Evolutionary conservation across 2,888 invertebrate species (phyloP).

Genomic region (Nysson spinosus): DNA sequence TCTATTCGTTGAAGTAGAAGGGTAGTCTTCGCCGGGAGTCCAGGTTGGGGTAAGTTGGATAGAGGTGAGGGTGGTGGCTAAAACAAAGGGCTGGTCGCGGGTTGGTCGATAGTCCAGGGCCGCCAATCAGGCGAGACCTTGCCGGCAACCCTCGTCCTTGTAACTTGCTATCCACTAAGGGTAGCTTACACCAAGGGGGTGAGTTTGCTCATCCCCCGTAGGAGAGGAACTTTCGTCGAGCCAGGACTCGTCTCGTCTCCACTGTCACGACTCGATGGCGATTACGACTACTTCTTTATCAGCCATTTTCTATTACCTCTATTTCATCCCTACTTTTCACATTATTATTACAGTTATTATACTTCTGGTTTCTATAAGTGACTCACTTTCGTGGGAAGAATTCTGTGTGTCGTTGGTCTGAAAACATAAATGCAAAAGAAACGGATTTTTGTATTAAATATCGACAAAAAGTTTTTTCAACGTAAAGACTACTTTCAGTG

Average conservation of each 20-base stretch:
- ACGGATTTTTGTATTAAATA: no score
- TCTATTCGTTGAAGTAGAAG: conserved; percentile 37
- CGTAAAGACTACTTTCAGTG: no score
- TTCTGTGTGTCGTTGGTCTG: no score
- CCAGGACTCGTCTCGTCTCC: conserved; percentile 65
- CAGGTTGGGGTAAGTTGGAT: conserved; percentile 56
- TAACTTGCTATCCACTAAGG: conserved; percentile 61
- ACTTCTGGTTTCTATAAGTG: no score
- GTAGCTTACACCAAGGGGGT: conserved; percentile 51
- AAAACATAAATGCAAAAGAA: no score
- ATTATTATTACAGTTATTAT: no score
- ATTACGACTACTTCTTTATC: conserved; percentile 39
- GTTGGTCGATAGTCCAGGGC: conserved; percentile 76
- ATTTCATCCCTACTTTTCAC: no score
- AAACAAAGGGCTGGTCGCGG: conserved; percentile 76
- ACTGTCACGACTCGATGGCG: conserved; percentile 66
- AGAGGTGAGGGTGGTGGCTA: conserved; percentile 70
- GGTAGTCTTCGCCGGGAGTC: conserved; percentile 46
- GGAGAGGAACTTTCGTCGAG: conserved; percentile 42
- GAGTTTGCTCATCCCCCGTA: conserved; percentile 58
- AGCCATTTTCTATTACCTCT: conserved; percentile 10
- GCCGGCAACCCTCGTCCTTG: conserved; percentile 65
- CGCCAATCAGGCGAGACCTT: conserved; percentile 76
- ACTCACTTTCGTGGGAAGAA: no score
- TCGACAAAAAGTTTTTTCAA: no score